Evolutionary conservation across 2,888 invertebrate species (phyloP).

Genomic region (Leucania comma): DNA sequence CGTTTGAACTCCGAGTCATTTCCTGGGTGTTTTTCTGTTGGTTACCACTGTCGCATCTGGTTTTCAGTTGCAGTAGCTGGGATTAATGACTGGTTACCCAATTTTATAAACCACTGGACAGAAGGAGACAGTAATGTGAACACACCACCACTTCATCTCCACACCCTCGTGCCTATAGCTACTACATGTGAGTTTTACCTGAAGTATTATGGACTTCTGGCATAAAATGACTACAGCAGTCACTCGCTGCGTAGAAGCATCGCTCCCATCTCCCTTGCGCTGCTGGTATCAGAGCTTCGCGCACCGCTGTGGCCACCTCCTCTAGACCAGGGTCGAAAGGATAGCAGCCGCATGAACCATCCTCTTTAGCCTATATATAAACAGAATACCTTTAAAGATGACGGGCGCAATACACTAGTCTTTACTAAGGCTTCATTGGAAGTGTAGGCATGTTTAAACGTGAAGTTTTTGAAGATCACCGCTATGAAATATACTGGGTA

Average conservation of each 20-base stretch:
- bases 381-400: neutral
- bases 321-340: constrained; percentile 85
- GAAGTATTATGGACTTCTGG: constrained; percentile 57
- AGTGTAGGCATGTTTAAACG: neutral
- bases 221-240: constrained; percentile 85
- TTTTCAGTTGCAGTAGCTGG: neutral
- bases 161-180: neutral
- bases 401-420: neutral
- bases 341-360: constrained; percentile 85
- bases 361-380: constrained; percentile 78
- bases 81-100: neutral
- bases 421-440: neutral
- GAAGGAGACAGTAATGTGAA: neutral
- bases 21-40: neutral
- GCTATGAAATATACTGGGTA: neutral
- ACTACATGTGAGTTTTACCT: constrained; percentile 54
- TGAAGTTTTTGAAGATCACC: neutral
- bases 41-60: neutral
- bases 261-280: constrained; percentile 85
- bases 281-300: constrained; percentile 77
- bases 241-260: constrained; percentile 82
- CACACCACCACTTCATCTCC: neutral
- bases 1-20: neutral
- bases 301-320: constrained; percentile 78
- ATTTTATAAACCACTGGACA: neutral